These are phyloP conservation scores for Punctoribates punctum DNA, from an alignment of 2,888 invertebrate genomes.

Conservation along the genomic window DNA sequence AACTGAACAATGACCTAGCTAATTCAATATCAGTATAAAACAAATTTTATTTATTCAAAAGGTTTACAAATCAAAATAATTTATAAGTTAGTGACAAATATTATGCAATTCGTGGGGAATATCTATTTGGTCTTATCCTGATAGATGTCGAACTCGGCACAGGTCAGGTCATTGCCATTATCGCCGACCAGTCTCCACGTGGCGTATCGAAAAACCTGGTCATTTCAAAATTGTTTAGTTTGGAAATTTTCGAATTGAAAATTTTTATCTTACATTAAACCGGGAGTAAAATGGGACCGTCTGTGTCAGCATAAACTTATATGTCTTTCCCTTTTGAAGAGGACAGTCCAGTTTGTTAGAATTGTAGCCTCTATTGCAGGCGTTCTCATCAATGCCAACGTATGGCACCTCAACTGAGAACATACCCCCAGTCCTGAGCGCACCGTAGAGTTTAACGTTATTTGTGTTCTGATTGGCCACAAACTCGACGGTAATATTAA, in stretches of 20 bases:
- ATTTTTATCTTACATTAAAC: neutral
- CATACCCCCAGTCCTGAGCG: neutral
- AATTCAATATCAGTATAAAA: no score
- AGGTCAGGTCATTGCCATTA: neutral
- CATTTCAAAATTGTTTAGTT: no score
- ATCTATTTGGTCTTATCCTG: no score
- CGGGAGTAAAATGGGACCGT: neutral
- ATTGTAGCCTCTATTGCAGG: neutral
- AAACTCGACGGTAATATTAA: constrained; percentile 4
- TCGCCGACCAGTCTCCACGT: neutral
- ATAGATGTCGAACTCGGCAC: constrained; percentile 9
- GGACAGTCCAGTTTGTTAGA: constrained; percentile 3
- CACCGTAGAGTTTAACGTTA: neutral
- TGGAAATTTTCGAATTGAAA: neutral
- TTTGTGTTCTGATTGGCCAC: constrained; percentile 1
- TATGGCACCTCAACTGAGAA: neutral
- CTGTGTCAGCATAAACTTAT: neutral
- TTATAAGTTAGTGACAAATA: no score
- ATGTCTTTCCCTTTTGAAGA: neutral
- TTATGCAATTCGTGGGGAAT: no score
- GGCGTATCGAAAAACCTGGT: neutral
- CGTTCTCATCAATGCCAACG: neutral
- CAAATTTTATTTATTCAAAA: no score
- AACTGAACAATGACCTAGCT: no score
- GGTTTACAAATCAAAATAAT: no score